Evolutionary conservation across 1,140 invertebrate genomes (phyloP).

Genomic region (Euglossa dilemma): DNA sequence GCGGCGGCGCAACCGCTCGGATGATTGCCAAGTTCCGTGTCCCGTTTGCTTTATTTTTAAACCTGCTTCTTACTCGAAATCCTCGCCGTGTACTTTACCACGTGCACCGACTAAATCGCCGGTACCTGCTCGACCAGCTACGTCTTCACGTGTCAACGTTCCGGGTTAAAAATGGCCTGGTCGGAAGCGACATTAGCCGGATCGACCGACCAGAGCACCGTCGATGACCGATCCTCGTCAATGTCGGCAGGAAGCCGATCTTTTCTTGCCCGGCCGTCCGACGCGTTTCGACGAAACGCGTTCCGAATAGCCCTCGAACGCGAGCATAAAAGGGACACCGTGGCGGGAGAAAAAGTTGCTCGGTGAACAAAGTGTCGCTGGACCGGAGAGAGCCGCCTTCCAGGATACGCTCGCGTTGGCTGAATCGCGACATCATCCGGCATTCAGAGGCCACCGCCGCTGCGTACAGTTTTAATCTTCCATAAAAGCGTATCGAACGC

Average conservation of each 20-base stretch:
- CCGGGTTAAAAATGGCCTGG: too few species aligned
- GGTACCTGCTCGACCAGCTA: neutral
- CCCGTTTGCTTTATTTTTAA: slow-evolving; percentile 2
- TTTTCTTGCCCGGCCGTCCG: neutral
- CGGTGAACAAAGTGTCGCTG: neutral
- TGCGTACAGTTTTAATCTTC: slow-evolving; percentile 22
- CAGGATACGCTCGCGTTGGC: neutral
- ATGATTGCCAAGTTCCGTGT: slow-evolving; percentile 47
- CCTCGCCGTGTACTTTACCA: neutral
- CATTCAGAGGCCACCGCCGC: neutral
- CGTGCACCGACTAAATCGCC: neutral
- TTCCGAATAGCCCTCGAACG: neutral
- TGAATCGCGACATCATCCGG: neutral
- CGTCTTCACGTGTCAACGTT: neutral
- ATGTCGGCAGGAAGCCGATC: neutral
- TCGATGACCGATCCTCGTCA: neutral
- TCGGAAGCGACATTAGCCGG: neutral
- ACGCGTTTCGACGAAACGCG: neutral
- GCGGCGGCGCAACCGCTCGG: neutral
- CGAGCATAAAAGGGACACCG: too few species aligned
- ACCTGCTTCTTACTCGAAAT: neutral
- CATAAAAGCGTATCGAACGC: slow-evolving; percentile 26
- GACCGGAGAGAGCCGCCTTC: neutral
- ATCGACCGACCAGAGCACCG: neutral
- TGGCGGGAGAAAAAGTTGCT: neutral